These are phyloP conservation scores for Manis crassicaudata DNA, from an alignment of 2,797 vertebrate genomes.

Conservation along the genomic window DNA sequence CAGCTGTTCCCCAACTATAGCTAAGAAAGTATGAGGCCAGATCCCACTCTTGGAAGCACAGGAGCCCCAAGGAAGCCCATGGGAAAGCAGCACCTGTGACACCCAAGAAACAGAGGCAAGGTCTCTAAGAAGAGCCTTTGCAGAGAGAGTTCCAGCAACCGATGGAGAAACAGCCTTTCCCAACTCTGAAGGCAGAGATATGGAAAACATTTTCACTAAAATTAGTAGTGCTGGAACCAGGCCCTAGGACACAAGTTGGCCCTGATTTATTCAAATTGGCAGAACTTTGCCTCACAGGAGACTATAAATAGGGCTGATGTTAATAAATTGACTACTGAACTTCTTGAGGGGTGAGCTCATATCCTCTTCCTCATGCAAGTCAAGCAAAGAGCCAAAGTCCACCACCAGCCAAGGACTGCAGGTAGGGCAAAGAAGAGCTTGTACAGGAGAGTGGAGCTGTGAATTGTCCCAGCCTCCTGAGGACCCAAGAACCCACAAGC, in stretches of 20 bases:
- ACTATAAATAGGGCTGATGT: neutral
- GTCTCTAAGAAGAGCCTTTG: constrained; percentile 12
- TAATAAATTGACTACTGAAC: neutral
- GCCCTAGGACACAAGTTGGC: neutral
- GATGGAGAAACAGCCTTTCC: neutral
- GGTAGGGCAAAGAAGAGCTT: neutral
- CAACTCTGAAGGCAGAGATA: constrained; percentile 26
- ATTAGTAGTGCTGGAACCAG: neutral
- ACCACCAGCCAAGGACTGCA: constrained; percentile 39
- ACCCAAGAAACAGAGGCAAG: neutral
- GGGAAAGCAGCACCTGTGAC: neutral
- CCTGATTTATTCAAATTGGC: neutral
- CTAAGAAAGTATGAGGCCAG: neutral
- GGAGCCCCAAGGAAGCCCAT: neutral
- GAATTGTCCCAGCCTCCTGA: neutral
- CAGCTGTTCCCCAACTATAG: neutral
- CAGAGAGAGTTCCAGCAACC: neutral
- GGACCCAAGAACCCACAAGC: neutral
- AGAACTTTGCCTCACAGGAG: neutral
- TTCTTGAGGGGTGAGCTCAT: neutral
- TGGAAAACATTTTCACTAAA: constrained; percentile 23
- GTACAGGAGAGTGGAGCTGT: neutral
- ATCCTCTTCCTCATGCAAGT: constrained; percentile 20
- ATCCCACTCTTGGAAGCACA: constrained; percentile 1
- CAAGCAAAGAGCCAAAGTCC: constrained; percentile 59